Evolutionary conservation across 2,797 vertebrate species (phyloP), one percentile per base, ranked within the genome.

Genomic region (Notolepis coatsorum): DNA sequence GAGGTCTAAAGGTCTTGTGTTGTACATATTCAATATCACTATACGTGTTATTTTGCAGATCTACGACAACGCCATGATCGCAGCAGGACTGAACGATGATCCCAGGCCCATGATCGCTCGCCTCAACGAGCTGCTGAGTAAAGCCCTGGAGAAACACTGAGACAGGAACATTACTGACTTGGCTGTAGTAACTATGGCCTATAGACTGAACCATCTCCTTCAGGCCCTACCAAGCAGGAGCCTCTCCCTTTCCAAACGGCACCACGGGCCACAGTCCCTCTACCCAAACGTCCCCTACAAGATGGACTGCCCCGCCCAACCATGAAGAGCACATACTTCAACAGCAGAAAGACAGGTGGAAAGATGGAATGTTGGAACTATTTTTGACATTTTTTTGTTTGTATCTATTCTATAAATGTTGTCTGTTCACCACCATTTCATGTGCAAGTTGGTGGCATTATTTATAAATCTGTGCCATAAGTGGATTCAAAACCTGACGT

Each of bases 51-150:
- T 46, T 37, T 74, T 64, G 17, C 90, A 99, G 97, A 95, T 98
- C 75, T 98, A 96, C 4, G 96, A 98, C 84, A 99, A 98, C 1
- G 96, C 96, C 72, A 99, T 99, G 97, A 98, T 99, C 50, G 73
- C 95, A 7, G 97, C 97, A 0, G 97, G 97, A 3, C 90, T 99
- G 8, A 95, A 95, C 0, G 96, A 98, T 0, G 96, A 99, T 55
- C 96, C 96, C 49, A 88, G 97, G 2, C 94, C 96, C 0, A 98
- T 99, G 96, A 95, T 99, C 57, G 87, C 75, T 27, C 93, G 94
- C 28, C 91, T 99, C 41, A 99, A 95, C 0, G 88, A 96, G 3
- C 93, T 99, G 45, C 92, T 99, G 38, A 91, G 93, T 27, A 96
- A 89, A 89, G 96, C 94, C 35, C 80, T 99, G 80, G 94, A 96